Conservation (phyloP, 2,888 invertebrate genomes). For the Oscheius sp. region DNA sequence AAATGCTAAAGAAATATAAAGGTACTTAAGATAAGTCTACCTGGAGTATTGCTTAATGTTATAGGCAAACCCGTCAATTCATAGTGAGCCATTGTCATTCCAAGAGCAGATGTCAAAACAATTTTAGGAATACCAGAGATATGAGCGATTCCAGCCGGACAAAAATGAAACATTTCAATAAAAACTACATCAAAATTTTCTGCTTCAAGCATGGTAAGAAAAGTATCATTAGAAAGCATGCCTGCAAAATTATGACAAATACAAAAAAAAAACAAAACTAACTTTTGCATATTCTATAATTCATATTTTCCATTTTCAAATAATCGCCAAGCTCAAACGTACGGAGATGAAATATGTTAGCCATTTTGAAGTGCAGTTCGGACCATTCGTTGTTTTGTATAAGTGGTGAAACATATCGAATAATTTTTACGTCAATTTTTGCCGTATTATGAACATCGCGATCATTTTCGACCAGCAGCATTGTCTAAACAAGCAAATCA, state of each 20-base stretch:
- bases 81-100: conserved; percentile 38
- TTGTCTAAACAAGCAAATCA: conserved; percentile 34
- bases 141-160: conserved; percentile 34
- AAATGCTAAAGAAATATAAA: conserved; percentile 26
- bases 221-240: conserved; percentile 24
- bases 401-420: conserved; percentile 22
- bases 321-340: conserved; percentile 35
- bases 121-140: conserved; percentile 33
- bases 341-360: conserved; percentile 32
- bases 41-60: conserved; percentile 37
- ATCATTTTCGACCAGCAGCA: conserved; percentile 38
- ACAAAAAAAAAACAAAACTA: background rate
- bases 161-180: conserved; percentile 40
- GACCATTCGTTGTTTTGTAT: conserved; percentile 26
- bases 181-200: conserved; percentile 33
- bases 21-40: conserved; percentile 2
- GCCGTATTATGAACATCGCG: conserved; percentile 32
- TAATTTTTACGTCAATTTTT: conserved; percentile 16
- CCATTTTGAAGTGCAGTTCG: conserved; percentile 33
- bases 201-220: conserved; percentile 21
- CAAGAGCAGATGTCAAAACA: conserved; percentile 35
- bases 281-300: conserved; percentile 36
- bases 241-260: conserved; percentile 12
- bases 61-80: conserved; percentile 29
- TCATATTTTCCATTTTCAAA: conserved; percentile 36